Percentiles rank a stretch among this genome's conserved stretches.
Conservation (phyloP, 2,113 vertebrate genomes). For the Conger conger region DNA sequence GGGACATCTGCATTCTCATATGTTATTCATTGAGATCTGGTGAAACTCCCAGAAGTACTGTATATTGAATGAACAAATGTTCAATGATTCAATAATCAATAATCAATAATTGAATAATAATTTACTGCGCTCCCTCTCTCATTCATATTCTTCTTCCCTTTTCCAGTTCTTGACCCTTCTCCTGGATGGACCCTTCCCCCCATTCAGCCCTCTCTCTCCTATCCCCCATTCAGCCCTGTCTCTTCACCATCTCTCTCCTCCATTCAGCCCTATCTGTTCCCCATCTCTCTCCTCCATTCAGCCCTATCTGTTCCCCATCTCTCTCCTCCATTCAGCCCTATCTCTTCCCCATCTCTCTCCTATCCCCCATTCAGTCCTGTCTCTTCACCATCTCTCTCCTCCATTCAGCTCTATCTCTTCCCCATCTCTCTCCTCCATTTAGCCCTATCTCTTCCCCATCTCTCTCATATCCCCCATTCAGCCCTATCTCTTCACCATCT, state of each 20-base stretch:
- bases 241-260: slow-evolving; percentile 44
- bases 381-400: slow-evolving; percentile 36
- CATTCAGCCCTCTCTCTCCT: not conserved
- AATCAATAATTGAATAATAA: too few relatives aligned
- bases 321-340: too few relatives aligned
- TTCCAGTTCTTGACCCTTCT: not conserved
- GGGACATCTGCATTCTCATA: not conserved
- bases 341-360: not conserved
- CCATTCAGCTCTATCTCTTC: not conserved
- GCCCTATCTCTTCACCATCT: too few relatives aligned
- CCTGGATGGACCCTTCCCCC: not conserved
- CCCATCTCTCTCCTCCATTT: not conserved
- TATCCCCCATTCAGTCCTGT: slow-evolving; percentile 25
- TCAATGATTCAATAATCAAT: too few relatives aligned
- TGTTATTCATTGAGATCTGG: not conserved
- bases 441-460: slow-evolving; percentile 42
- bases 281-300: slow-evolving; percentile 1
- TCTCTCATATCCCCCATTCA: too few relatives aligned
- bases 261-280: not conserved
- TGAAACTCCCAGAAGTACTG: not conserved
- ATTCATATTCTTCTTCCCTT: too few relatives aligned
- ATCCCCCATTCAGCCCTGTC: slow-evolving; percentile 27
- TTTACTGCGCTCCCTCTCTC: too few relatives aligned
- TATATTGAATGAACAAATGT: too few relatives aligned
- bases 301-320: slow-evolving; percentile 43